These are phyloP conservation scores for Axinella damicornis DNA, from an alignment of 37 sponge, comb jelly and placozoan species.

Conservation along the genomic window DNA sequence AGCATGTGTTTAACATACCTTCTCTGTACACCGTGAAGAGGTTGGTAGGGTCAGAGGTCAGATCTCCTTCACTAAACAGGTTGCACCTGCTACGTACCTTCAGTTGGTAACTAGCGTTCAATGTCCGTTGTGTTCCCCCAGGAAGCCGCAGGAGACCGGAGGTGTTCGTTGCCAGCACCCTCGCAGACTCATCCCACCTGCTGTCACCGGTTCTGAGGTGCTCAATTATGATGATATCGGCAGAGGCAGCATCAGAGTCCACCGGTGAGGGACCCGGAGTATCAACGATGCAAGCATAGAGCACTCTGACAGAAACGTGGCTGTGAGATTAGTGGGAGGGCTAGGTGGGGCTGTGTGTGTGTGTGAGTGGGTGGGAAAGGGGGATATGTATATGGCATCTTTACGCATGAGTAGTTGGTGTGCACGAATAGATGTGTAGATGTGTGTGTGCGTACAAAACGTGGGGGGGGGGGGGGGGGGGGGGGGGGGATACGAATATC, in stretches of 20 bases:
- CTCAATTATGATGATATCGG: not conserved
- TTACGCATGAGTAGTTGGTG: too few relatives aligned
- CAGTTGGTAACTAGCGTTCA: conserved; percentile 5
- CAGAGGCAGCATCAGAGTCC: not conserved
- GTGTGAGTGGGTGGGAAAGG: not conserved
- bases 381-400: too few relatives aligned
- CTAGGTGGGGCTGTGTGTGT: not conserved
- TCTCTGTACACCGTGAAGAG: not conserved
- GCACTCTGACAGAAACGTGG: not conserved
- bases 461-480: too few relatives aligned
- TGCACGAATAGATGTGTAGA: not conserved
- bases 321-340: not conserved
- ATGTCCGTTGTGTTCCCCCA: not conserved
- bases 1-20: not conserved
- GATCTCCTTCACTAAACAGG: not conserved
- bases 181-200: not conserved
- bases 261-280: not conserved
- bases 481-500: too few relatives aligned
- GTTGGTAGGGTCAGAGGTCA: not conserved
- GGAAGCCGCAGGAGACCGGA: not conserved
- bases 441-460: not conserved
- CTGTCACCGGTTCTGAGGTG: not conserved
- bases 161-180: not conserved
- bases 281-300: not conserved
- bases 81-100: not conserved